Evolutionary conservation across 2,113 vertebrate genomes (phyloP), one percentile per base, ranked within the genome.

Genomic region (Chauna torquata): DNA sequence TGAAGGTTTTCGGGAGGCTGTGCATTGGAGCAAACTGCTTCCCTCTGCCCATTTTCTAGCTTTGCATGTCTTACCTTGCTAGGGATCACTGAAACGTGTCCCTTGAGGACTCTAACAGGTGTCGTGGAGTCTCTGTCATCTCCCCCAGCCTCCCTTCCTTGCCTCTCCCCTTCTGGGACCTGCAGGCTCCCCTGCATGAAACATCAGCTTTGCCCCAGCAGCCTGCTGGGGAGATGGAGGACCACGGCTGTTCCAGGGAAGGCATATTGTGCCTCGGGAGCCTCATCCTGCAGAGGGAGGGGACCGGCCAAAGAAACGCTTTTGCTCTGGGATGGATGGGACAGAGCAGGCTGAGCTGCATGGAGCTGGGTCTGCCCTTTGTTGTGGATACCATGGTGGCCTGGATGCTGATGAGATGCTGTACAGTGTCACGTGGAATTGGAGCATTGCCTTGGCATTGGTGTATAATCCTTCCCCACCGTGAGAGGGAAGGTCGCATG

Each of bases 21-120:
- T 25, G 6, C 0, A 0, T 34, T 20, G 55, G 77, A 64, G 17
- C 77, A 47, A n/a, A 2, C 1, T 2, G 34, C 25, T 65, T n/a
- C 47, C 25, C 24, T 76, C n/a, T 68, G 54, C 54, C 38, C 3
- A 0, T 42, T 78, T 78, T 40, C 61, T 44, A 65, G 40, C 77
- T 74, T 28, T 3, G 7, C n/a, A 20, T 6, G 19, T 22, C 1
- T 8, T 23, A 11, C 23, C 4, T 1, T 25, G 30, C 44, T 45
- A 6, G 19, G 47, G 18, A 42, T 50, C 14, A 4, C n/a, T 62
- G 70, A 85, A 78, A 42, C 0, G 0, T 17, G 16, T 34, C 47
- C 58, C 62, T 76, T 0, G 1, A 64, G 71, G 75, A 8, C 52
- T 68, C 55, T 28, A 13, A 1, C 8, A 25, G 1, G 24, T 92